phyloP scores from a whole-genome alignment of 2,888 invertebrate species.

The Smittia sp. region DNA sequence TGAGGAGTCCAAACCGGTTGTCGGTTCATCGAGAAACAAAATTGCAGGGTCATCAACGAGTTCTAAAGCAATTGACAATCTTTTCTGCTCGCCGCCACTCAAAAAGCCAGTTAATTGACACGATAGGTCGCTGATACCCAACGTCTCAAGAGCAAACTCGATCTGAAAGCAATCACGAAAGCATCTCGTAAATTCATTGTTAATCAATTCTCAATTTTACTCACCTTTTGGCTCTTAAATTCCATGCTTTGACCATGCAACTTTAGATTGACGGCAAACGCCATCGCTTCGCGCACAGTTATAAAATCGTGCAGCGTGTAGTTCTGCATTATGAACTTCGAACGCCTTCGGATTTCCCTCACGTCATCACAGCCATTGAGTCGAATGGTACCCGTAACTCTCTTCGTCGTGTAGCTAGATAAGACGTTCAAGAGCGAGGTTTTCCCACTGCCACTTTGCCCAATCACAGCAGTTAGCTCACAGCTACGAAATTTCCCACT shows the following conservation, averaged over 20 bases:
- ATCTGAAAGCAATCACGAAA: background rate
- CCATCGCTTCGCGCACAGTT: conserved; percentile 81
- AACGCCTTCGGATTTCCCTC: conserved; percentile 58
- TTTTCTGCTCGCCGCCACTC: conserved; percentile 13
- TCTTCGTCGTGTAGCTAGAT: conserved; percentile 64
- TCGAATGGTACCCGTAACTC: conserved; percentile 63
- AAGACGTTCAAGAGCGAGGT: conserved; percentile 81
- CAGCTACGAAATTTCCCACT: conserved; percentile 12
- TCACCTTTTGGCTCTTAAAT: background rate
- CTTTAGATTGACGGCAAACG: conserved; percentile 80
- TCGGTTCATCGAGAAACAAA: conserved; percentile 30
- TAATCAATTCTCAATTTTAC: background rate
- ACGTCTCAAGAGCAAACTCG: background rate
- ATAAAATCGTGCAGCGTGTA: conserved; percentile 77
- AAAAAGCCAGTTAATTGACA: background rate
- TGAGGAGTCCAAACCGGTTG: conserved; percentile 75
- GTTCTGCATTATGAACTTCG: conserved; percentile 90
- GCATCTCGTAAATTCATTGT: conserved; percentile 7
- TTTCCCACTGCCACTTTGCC: conserved; percentile 86
- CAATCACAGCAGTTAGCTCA: conserved; percentile 14
- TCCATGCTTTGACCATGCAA: conserved; percentile 56
- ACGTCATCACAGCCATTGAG: conserved; percentile 69
- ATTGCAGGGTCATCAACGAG: conserved; percentile 15
- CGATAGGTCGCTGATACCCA: background rate
- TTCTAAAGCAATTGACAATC: conserved; percentile 25